These are phyloP conservation scores for Anastrepha ludens DNA, from an alignment of 1,140 invertebrate genomes.

Conservation along the genomic window DNA sequence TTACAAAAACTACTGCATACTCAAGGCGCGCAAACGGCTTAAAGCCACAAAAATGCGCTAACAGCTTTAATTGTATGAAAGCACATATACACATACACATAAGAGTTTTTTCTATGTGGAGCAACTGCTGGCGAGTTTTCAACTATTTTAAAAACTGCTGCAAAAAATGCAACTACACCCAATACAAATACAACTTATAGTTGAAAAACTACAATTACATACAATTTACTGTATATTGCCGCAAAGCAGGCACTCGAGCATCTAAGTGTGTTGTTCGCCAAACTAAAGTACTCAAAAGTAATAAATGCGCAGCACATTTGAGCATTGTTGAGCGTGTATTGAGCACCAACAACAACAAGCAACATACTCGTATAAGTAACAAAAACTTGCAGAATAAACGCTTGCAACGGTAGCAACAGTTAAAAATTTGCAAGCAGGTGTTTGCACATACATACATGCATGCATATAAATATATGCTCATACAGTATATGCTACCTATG, in stretches of 20 bases:
- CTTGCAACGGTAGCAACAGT: conserved; percentile 1
- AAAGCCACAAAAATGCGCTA: too few species aligned
- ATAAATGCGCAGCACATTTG: conserved; percentile 39
- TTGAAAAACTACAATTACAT: conserved; percentile 39
- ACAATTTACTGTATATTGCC: conserved; percentile 41
- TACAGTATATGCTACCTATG: neutral
- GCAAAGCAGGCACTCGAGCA: conserved; percentile 8
- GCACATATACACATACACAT: neutral
- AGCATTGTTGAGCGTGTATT: conserved; percentile 3
- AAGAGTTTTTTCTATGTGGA: neutral
- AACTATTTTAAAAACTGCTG: conserved; percentile 15
- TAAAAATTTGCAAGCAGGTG: conserved; percentile 35
- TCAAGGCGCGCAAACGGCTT: neutral
- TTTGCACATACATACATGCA: neutral
- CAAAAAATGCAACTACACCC: neutral
- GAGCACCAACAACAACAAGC: neutral
- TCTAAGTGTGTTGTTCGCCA: conserved; percentile 11
- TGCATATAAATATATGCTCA: neutral
- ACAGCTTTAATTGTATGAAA: neutral
- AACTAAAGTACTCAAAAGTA: conserved; percentile 43
- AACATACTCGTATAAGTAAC: neutral
- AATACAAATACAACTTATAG: neutral
- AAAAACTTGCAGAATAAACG: neutral
- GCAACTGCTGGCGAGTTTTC: neutral
- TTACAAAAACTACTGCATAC: neutral